Conservation (phyloP, 2,797 vertebrate species). For the Manis javanica region DNA sequence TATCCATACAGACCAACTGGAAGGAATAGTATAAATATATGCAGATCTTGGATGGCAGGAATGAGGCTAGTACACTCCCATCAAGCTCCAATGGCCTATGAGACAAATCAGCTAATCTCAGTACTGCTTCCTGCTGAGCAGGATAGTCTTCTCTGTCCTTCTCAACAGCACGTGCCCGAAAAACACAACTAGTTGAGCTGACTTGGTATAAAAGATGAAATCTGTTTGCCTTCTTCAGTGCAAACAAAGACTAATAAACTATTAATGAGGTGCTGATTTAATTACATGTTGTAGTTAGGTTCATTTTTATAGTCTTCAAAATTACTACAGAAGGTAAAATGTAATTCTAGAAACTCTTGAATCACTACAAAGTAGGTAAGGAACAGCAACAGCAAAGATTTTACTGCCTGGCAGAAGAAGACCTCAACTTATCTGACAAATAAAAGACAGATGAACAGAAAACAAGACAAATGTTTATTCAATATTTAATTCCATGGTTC, state of each 20-base stretch:
- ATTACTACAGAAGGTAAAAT: background rate
- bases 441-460: too few species aligned
- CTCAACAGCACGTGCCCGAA: background rate
- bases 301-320: background rate
- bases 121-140: background rate
- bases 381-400: background rate
- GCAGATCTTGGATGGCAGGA: background rate
- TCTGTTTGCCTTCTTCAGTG: background rate
- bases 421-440: background rate
- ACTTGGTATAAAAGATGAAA: background rate
- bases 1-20: background rate
- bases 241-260: background rate
- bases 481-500: too few species aligned
- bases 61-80: background rate
- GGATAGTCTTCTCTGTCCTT: background rate
- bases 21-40: background rate
- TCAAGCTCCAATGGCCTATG: background rate
- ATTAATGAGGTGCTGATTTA: background rate
- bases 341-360: background rate
- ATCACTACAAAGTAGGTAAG: background rate
- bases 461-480: too few species aligned
- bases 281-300: background rate
- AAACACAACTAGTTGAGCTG: background rate
- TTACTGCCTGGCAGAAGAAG: conserved; percentile 5
- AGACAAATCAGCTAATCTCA: background rate